Evolutionary conservation across 2,113 vertebrate genomes (phyloP).

Genomic region (Lamprologus lemairii): DNA sequence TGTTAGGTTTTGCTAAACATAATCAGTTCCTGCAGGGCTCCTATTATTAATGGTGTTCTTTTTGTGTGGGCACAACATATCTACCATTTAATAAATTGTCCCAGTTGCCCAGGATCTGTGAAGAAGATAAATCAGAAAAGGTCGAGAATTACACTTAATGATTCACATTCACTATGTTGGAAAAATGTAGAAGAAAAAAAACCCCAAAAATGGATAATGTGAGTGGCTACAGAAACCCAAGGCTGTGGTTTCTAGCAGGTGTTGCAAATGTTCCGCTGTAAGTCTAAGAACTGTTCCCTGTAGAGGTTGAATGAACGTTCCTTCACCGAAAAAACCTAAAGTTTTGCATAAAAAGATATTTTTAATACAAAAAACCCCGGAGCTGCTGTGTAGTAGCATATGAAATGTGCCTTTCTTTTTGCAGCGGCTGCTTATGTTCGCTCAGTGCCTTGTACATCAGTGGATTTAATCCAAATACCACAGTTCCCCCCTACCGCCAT

Average conservation of each 20-base stretch:
- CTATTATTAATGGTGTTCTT: background rate
- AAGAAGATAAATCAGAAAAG: background rate
- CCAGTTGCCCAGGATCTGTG: background rate
- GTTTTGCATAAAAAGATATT: background rate
- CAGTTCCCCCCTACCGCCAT: background rate
- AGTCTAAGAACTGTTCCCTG: background rate
- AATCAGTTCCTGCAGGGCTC: background rate
- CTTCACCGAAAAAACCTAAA: background rate
- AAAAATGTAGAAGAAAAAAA: background rate
- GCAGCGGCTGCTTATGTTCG: conserved; percentile 5
- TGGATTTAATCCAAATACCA: conserved; percentile 63
- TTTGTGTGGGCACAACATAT: background rate
- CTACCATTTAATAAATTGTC: background rate
- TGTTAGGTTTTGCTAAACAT: background rate
- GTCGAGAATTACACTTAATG: background rate
- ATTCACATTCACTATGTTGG: background rate
- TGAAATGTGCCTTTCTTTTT: conserved; percentile 4
- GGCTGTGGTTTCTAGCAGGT: background rate
- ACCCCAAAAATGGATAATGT: rapidly evolving
- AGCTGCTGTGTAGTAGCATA: background rate
- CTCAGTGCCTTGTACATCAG: conserved; percentile 36
- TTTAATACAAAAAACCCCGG: background rate
- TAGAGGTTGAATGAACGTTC: background rate
- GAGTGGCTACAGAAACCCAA: background rate
- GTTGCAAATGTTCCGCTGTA: background rate